Percentiles rank a stretch among this genome's conserved stretches.
phyloP scores from a whole-genome alignment of 2,888 invertebrate genomes.

The Myopa tessellatipennis region DNA sequence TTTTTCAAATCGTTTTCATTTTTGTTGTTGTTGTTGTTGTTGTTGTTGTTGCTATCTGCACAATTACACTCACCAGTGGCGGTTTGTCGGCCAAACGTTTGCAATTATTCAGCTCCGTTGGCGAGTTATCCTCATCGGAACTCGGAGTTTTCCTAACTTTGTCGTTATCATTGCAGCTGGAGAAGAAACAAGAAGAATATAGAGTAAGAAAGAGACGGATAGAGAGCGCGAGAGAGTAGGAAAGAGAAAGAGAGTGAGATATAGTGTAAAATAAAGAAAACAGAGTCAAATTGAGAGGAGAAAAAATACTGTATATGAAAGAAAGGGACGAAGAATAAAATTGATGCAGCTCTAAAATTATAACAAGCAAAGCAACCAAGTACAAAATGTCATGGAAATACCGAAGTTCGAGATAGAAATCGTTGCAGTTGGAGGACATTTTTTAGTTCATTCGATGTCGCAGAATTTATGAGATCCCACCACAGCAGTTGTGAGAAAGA shows the following conservation, averaged over 20 bases:
- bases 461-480: too few relatives aligned
- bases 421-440: background rate
- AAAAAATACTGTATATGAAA: too few relatives aligned
- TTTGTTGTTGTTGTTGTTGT: conserved; percentile 10
- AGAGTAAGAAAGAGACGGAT: conserved; percentile 26
- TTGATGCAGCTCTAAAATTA: too few relatives aligned
- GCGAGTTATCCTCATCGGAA: conserved; percentile 87
- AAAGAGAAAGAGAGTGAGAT: background rate
- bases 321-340: too few relatives aligned
- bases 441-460: too few relatives aligned
- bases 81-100: conserved; percentile 83
- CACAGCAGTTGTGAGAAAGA: too few relatives aligned
- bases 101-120: conserved; percentile 86
- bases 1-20: background rate
- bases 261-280: too few relatives aligned
- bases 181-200: conserved; percentile 34
- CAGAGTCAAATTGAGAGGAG: too few relatives aligned
- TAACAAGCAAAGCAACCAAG: too few relatives aligned
- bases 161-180: conserved; percentile 66
- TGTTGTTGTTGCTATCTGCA: conserved; percentile 16
- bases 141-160: conserved; percentile 68
- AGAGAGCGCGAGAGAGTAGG: background rate
- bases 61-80: conserved; percentile 70
- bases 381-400: too few relatives aligned
- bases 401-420: too few relatives aligned